Evolutionary conservation across 2,888 invertebrate species (phyloP).

Genomic region (Chironomus riparius): DNA sequence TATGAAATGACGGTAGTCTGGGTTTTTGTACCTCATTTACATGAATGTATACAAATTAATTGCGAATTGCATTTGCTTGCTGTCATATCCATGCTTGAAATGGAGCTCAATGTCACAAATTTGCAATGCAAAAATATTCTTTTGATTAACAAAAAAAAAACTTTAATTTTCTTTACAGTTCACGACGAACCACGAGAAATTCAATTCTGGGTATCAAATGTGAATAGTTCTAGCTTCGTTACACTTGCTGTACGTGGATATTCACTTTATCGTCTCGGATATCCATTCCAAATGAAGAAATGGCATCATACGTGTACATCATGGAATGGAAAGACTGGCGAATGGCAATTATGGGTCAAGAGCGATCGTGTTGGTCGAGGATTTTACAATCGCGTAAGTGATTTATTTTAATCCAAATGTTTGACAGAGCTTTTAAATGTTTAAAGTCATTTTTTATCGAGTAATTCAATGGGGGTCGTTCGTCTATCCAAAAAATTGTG

Average conservation of each 20-base stretch:
- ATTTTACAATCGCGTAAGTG: constrained; percentile 73
- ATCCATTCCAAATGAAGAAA: constrained; percentile 56
- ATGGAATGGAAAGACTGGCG: constrained; percentile 82
- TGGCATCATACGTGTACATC: constrained; percentile 85
- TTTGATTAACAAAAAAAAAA: neutral
- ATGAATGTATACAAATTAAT: too few relatives aligned
- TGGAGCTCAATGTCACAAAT: neutral
- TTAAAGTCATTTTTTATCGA: neutral
- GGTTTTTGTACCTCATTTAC: neutral
- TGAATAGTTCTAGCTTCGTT: constrained; percentile 69
- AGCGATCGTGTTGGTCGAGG: constrained; percentile 77
- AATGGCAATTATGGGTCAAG: constrained; percentile 85
- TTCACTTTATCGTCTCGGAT: constrained; percentile 67
- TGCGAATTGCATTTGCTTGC: too few relatives aligned
- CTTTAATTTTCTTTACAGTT: constrained; percentile 43
- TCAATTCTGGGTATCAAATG: constrained; percentile 71
- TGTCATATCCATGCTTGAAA: neutral
- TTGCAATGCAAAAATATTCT: too few relatives aligned
- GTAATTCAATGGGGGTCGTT: too few relatives aligned
- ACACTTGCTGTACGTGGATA: constrained; percentile 75
- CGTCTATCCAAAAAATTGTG: too few relatives aligned
- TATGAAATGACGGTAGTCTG: too few relatives aligned
- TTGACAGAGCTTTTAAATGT: neutral
- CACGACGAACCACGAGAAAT: constrained; percentile 64
- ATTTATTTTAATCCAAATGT: neutral